Evolutionary conservation across 2,888 invertebrate species (phyloP), one percentile per base, ranked within the genome.

Genomic region (Drepana falcataria): DNA sequence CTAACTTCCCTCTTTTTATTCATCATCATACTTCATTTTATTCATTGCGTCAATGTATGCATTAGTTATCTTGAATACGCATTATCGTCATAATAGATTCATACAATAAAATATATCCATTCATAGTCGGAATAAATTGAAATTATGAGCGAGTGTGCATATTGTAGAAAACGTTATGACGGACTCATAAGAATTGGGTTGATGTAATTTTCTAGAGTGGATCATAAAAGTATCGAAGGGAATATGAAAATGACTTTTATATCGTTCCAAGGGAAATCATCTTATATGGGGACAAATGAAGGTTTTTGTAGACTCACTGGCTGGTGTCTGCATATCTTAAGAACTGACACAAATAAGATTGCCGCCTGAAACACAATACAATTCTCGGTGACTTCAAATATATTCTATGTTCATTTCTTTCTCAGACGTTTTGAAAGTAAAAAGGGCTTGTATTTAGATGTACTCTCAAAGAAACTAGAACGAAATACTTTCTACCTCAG

Each of bases 181-280:
- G 49, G 47, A 48, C 61, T 65, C 61, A 54, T 64, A 66, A 60
- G 56, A 64, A 55, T 64, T 61, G 60, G 63, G 55, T 63, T 63
- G 53, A 61, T 57, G 65, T 70, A 75, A 77, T 77, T 72, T 70
- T 52, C 58, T 59, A 73, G 68, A 77, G 77, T 77, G 73, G 62
- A 53, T 73, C 74, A 65, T 76, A 76, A 75, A 75, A 68, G 60
- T 60, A 65, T 68, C 60, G 69, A 65, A 66, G 58, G 68, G 59
- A 64, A 73, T 74, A 75, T 66, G 67, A 69, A 73, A 69, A 72
- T 75, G 66, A 62, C 64, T 69, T 71, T 73, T 74, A 69, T 69
- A 65, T 65, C 68, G 71, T 69, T 73, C 66, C 75, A 58, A 63
- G 75, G 71, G 69, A 73, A 74, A 74, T 75, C 71, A 75, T 64